Percentiles rank a stretch among this genome's conserved stretches.
Conservation (phyloP, 2,888 invertebrate species). For the Tachina lurida region DNA sequence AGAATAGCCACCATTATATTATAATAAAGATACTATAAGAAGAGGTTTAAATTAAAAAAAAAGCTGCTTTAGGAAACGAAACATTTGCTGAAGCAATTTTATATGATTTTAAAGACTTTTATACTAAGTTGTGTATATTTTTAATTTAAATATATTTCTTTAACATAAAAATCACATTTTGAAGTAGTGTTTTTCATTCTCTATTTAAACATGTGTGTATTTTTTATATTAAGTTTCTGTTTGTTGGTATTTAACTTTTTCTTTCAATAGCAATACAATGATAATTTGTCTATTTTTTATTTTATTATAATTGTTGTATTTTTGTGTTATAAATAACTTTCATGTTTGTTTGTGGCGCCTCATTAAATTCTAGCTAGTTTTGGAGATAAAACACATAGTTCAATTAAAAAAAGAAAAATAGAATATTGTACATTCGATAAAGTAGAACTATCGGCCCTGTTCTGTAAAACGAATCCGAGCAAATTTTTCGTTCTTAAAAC, state of each 20-base stretch:
- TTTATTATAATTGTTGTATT: constrained; percentile 25
- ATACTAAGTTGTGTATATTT: constrained; percentile 14
- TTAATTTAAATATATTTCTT: constrained; percentile 41
- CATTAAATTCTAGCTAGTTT: constrained; percentile 56
- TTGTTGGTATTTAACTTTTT: constrained; percentile 20
- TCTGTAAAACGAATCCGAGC: too few relatives aligned
- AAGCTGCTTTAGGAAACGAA: not conserved
- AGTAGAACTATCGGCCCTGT: too few relatives aligned
- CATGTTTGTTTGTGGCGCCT: constrained; percentile 9
- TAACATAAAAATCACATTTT: constrained; percentile 65
- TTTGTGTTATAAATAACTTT: constrained; percentile 15
- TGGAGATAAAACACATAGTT: constrained; percentile 38
- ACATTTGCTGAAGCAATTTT: constrained; percentile 23
- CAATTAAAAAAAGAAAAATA: constrained; percentile 5
- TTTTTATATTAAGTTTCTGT: constrained; percentile 1
- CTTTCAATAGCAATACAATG: constrained; percentile 45
- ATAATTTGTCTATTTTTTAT: constrained; percentile 59
- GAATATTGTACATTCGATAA: constrained; percentile 51
- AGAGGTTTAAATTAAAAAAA: not conserved
- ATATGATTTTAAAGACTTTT: constrained; percentile 15
- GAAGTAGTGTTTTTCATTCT: constrained; percentile 41
- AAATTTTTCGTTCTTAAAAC: too few relatives aligned
- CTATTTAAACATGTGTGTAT: constrained; percentile 46
- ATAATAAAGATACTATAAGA: not conserved
- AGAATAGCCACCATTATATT: not conserved